phyloP scores from a whole-genome alignment of 2,113 vertebrate genomes.

The Boulengeromyrus knoepffleri region DNA sequence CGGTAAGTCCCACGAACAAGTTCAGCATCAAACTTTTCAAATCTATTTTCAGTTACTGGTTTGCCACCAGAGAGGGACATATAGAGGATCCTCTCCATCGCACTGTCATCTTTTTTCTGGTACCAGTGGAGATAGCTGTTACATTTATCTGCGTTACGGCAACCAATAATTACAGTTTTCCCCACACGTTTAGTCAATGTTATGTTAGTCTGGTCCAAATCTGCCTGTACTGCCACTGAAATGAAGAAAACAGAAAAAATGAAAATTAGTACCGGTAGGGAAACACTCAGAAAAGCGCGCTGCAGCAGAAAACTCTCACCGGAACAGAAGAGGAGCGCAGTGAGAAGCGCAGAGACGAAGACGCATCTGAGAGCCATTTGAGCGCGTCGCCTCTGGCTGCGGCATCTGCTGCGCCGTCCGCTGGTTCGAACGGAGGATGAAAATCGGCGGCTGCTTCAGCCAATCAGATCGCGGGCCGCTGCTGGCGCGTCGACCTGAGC shows the following conservation, averaged over 20 bases:
- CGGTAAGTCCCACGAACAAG: neutral
- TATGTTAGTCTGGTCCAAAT: neutral
- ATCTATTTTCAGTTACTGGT: neutral
- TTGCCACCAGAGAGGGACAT: neutral
- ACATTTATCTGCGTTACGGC: slow-evolving; percentile 5
- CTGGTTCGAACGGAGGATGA: neutral
- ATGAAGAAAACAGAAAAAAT: neutral
- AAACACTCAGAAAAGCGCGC: neutral
- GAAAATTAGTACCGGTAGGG: neutral
- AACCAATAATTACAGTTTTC: slow-evolving; percentile 3
- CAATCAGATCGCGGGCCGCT: neutral
- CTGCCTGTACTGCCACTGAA: neutral
- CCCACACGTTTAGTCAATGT: neutral
- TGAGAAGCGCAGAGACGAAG: neutral
- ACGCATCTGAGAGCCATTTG: neutral
- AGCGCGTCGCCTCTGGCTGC: neutral
- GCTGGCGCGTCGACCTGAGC: neutral
- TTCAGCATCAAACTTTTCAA: neutral
- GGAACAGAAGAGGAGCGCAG: neutral
- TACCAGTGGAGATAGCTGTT: slow-evolving; percentile 9
- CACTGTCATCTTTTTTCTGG: slow-evolving; percentile 11
- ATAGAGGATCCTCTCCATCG: slow-evolving; percentile 8
- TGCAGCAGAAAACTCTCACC: neutral
- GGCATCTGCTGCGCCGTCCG: neutral
- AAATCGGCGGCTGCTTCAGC: neutral